phyloP scores from a whole-genome alignment of 2,797 vertebrate genomes.

The Schizopygopsis malacanthus region DNA sequence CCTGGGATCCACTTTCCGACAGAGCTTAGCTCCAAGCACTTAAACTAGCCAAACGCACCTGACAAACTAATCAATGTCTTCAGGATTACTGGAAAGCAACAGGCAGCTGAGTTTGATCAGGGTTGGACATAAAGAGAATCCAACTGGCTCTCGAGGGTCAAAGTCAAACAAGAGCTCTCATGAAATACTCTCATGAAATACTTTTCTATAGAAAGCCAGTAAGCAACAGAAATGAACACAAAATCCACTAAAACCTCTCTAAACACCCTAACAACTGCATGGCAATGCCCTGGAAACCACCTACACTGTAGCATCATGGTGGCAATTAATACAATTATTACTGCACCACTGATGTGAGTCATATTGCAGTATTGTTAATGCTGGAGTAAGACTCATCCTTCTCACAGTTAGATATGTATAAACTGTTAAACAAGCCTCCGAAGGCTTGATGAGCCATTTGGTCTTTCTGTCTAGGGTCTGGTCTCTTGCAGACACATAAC shows the following conservation, averaged over 20 bases:
- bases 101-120: background rate
- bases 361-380: conserved; percentile 47
- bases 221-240: background rate
- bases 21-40: background rate
- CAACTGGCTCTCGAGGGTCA: background rate
- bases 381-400: conserved; percentile 42
- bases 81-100: background rate
- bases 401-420: background rate
- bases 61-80: background rate
- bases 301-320: background rate
- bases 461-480: conserved; percentile 43
- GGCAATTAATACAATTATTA: background rate
- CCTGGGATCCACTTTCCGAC: background rate
- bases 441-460: conserved; percentile 67
- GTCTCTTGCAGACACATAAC: conserved; percentile 45
- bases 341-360: conserved; percentile 15
- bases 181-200: no score
- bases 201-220: background rate
- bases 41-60: background rate
- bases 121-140: no score
- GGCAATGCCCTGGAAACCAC: background rate
- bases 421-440: conserved; percentile 47
- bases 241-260: background rate
- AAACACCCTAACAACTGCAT: background rate
- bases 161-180: no score